Evolutionary conservation across 2,113 vertebrate genomes (phyloP).

Genomic region (Dipodomys stephensi): DNA sequence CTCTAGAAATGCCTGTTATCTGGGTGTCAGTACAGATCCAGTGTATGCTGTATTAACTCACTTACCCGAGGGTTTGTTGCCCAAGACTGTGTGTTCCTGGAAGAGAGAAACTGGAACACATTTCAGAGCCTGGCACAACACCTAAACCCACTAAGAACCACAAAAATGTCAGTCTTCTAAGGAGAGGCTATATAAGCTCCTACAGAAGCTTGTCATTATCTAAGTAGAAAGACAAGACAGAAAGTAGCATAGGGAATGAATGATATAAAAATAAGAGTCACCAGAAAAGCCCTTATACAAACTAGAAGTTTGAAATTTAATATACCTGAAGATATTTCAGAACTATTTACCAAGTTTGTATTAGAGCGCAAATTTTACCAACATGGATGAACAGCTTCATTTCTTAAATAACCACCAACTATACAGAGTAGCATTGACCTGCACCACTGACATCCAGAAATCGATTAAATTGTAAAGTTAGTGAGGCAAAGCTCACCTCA

Average conservation of each 20-base stretch:
- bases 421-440: not conserved
- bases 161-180: not conserved
- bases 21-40: not conserved
- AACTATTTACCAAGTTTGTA: not conserved
- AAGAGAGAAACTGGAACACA: not conserved
- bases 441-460: not conserved
- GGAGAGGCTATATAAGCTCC: not conserved
- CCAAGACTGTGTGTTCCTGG: not conserved
- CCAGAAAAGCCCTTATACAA: not conserved
- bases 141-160: not conserved
- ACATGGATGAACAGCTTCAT: not conserved
- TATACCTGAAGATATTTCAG: not conserved
- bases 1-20: not conserved
- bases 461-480: conserved; percentile 38
- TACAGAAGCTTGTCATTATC: not conserved
- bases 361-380: not conserved
- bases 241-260: not conserved
- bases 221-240: not conserved
- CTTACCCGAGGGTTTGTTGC: not conserved
- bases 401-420: conserved; percentile 23
- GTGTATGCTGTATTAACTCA: not conserved
- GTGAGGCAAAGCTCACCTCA: not conserved
- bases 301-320: conserved; percentile 1
- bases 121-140: not conserved
- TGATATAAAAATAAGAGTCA: not conserved